Evolutionary conservation across 2,888 invertebrate species (phyloP).

Genomic region (Clanis bilineata): DNA sequence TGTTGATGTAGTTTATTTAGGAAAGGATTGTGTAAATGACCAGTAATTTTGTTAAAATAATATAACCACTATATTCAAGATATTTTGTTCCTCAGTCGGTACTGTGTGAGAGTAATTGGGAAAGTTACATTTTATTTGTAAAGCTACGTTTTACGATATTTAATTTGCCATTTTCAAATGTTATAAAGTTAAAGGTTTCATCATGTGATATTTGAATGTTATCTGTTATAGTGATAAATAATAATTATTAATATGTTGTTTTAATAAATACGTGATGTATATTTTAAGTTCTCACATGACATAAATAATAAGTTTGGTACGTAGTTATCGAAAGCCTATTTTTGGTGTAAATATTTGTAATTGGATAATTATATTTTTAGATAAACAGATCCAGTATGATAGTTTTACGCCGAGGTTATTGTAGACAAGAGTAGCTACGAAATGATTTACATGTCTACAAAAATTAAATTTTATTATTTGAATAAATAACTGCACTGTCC

Average conservation of each 20-base stretch:
- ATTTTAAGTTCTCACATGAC: slow-evolving; percentile 71
- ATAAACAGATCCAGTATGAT: slow-evolving; percentile 18
- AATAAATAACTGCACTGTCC: neutral
- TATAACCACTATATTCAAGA: neutral
- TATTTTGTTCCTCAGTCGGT: slow-evolving; percentile 48
- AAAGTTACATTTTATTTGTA: slow-evolving; percentile 48
- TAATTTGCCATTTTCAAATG: slow-evolving; percentile 67
- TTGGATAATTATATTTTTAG: slow-evolving; percentile 35
- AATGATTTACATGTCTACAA: slow-evolving; percentile 10
- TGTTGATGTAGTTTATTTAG: neutral
- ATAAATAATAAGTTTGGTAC: slow-evolving; percentile 41
- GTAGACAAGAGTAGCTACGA: slow-evolving; percentile 7
- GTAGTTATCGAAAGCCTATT: slow-evolving; percentile 47
- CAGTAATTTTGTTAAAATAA: neutral
- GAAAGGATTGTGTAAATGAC: neutral
- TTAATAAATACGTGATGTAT: slow-evolving; percentile 57
- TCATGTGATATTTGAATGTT: slow-evolving; percentile 81
- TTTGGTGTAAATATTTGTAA: slow-evolving; percentile 62
- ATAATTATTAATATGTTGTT: slow-evolving; percentile 60
- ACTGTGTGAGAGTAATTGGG: slow-evolving; percentile 32
- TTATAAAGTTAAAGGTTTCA: slow-evolving; percentile 69
- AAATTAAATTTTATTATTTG: neutral
- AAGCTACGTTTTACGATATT: slow-evolving; percentile 42
- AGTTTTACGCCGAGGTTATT: slow-evolving; percentile 28
- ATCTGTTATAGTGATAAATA: slow-evolving; percentile 76